These are phyloP conservation scores for Venturia canescens DNA, from an alignment of 1,140 invertebrate genomes.

Conservation along the genomic window DNA sequence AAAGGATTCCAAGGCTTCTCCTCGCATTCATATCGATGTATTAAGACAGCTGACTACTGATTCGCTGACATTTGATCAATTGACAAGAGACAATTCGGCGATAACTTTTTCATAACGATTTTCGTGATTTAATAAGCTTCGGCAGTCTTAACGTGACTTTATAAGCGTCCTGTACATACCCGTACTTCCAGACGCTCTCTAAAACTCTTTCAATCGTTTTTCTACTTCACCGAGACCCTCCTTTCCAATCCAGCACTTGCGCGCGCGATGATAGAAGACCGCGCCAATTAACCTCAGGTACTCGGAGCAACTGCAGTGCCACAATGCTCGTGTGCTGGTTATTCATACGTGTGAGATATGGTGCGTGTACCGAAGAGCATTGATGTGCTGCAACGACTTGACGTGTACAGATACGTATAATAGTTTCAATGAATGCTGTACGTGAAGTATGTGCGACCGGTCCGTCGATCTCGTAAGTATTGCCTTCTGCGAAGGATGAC, in stretches of 20 bases:
- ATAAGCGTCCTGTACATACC: background rate
- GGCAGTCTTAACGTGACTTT: too few relatives aligned
- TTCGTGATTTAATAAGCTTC: too few relatives aligned
- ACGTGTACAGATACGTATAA: background rate
- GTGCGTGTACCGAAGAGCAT: slow-evolving; percentile 9
- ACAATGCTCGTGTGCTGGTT: background rate
- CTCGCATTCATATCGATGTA: too few relatives aligned
- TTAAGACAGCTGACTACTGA: too few relatives aligned
- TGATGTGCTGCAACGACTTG: slow-evolving; percentile 16
- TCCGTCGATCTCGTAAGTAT: background rate
- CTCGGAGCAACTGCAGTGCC: background rate
- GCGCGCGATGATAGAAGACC: background rate
- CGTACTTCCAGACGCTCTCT: too few relatives aligned
- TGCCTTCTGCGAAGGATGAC: background rate
- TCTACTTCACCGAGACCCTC: background rate
- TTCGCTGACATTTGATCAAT: too few relatives aligned
- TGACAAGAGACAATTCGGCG: too few relatives aligned
- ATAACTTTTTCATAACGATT: too few relatives aligned
- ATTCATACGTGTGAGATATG: background rate
- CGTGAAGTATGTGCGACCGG: background rate
- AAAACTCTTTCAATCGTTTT: background rate
- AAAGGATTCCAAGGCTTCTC: too few relatives aligned
- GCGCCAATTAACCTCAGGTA: background rate
- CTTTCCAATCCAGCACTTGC: background rate
- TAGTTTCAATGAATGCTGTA: background rate